These are phyloP conservation scores for Xylophagus ater DNA, from an alignment of 2,888 invertebrate genomes.

Conservation along the genomic window DNA sequence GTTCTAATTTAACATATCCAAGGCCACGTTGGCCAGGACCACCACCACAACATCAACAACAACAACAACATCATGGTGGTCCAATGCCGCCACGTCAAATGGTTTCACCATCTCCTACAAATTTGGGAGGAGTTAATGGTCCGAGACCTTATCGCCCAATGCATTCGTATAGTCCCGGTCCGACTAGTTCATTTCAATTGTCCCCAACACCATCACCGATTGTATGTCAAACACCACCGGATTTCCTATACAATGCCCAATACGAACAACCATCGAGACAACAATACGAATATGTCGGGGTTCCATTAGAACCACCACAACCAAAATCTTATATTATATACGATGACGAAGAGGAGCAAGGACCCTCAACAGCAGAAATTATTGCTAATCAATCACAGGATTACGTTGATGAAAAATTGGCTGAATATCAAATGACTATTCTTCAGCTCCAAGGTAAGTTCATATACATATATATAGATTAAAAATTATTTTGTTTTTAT, in stretches of 20 bases:
- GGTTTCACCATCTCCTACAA: conserved; percentile 26
- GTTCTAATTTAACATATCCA: conserved; percentile 49
- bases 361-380: conserved; percentile 82
- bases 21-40: conserved; percentile 51
- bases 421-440: conserved; percentile 88
- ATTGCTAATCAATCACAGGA: conserved; percentile 90
- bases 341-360: conserved; percentile 62
- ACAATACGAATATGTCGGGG: conserved; percentile 61
- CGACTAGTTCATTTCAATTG: conserved; percentile 36
- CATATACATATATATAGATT: neutral
- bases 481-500: neutral
- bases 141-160: conserved; percentile 41
- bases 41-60: conserved; percentile 36
- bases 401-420: conserved; percentile 86
- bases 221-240: conserved; percentile 47
- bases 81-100: conserved; percentile 24
- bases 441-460: conserved; percentile 74
- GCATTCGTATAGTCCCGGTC: conserved; percentile 29
- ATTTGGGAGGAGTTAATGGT: conserved; percentile 26
- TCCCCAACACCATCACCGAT: conserved; percentile 49
- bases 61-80: conserved; percentile 36
- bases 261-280: conserved; percentile 32
- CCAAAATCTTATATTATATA: conserved; percentile 47
- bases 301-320: conserved; percentile 63
- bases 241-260: conserved; percentile 48